A percentile compares a stretch with the other conserved stretches of the same genome.
These are phyloP conservation scores for Zonitis immaculata DNA, from an alignment of 2,888 invertebrate genomes.

Conservation along the genomic window DNA sequence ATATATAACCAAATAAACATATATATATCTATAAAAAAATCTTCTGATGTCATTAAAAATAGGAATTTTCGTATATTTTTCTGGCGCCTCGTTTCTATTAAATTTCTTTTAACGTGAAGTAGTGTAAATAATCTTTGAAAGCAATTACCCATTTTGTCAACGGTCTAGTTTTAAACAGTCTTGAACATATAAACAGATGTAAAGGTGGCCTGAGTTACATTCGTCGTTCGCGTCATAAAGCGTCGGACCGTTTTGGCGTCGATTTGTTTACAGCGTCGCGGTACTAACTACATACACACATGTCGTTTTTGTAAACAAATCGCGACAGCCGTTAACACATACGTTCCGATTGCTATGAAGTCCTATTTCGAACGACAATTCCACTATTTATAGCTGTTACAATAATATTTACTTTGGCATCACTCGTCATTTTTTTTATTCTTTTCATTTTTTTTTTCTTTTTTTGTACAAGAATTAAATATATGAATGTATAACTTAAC, in stretches of 20 bases:
- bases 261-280: conserved; percentile 51
- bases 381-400: conserved; percentile 40
- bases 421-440: conserved; percentile 28
- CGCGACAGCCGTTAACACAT: conserved; percentile 43
- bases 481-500: conserved; percentile 26
- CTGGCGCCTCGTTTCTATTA: conserved; percentile 42
- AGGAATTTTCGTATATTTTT: conserved; percentile 38
- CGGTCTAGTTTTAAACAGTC: conserved; percentile 46
- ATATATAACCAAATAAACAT: too few relatives aligned
- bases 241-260: conserved; percentile 50
- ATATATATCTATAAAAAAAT: too few relatives aligned
- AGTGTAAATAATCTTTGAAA: conserved; percentile 45
- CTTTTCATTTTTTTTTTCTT: too few relatives aligned
- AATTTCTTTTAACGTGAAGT: conserved; percentile 43
- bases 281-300: conserved; percentile 43
- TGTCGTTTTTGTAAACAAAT: conserved; percentile 45
- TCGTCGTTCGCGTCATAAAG: conserved; percentile 49
- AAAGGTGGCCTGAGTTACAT: conserved; percentile 40
- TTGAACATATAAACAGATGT: conserved; percentile 44
- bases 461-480: conserved; percentile 26
- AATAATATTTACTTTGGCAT: conserved; percentile 42
- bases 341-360: conserved; percentile 35
- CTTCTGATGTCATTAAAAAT: background rate
- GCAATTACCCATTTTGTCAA: conserved; percentile 50
- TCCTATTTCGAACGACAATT: conserved; percentile 39